Percentiles rank a stretch among this genome's conserved stretches.
Conservation (phyloP, 2,113 vertebrate genomes). For the Desmodus rotundus region DNA sequence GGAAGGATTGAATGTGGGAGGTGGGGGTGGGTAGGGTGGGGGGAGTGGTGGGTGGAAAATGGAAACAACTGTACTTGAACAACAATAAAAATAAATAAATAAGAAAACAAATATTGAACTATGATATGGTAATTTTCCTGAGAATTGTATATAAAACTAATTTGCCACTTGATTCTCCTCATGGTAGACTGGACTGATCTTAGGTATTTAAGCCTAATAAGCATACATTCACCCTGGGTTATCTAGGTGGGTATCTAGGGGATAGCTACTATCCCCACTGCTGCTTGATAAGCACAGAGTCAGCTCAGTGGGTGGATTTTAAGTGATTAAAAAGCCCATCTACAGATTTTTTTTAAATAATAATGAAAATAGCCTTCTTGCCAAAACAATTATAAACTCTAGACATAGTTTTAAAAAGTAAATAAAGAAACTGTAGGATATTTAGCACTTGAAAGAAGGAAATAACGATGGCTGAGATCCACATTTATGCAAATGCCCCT, state of each 20-base stretch:
- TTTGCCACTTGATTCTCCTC: neutral
- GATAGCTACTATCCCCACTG: neutral
- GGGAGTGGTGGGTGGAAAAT: too few relatives aligned
- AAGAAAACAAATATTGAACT: neutral
- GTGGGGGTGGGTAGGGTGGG: too few relatives aligned
- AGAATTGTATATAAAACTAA: neutral
- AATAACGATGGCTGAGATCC: neutral
- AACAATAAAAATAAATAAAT: too few relatives aligned
- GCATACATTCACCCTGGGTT: neutral
- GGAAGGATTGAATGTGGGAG: too few relatives aligned
- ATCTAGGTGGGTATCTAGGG: neutral
- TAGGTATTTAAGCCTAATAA: neutral
- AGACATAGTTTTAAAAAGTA: neutral
- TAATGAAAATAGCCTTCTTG: neutral
- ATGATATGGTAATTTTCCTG: neutral
- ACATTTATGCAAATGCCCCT: neutral
- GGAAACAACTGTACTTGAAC: too few relatives aligned
- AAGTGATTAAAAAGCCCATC: neutral
- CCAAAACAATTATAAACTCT: neutral
- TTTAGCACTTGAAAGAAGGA: neutral
- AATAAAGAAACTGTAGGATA: neutral
- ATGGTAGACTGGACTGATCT: neutral
- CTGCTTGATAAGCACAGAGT: neutral
- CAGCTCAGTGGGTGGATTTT: neutral
- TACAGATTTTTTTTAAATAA: neutral